Percentiles rank a stretch among this genome's conserved stretches.
phyloP scores from a whole-genome alignment of 2,797 vertebrate species.

The Australoheros facetus region DNA sequence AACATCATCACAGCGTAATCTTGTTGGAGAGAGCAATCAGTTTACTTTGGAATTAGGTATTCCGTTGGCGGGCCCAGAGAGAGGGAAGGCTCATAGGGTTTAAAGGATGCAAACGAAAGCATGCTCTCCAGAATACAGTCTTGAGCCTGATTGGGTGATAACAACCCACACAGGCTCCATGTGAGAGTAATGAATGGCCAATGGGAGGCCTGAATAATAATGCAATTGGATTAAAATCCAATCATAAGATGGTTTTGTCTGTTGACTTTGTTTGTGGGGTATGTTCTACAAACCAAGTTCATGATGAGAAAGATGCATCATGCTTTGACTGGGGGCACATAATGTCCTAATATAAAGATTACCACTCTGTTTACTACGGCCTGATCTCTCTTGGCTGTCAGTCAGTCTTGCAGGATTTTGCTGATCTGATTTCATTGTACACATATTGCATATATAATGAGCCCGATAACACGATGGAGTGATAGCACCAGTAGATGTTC shows the following conservation, averaged over 20 bases:
- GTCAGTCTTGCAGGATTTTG: conserved; percentile 61
- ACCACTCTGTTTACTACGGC: conserved; percentile 71
- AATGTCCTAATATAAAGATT: conserved; percentile 76
- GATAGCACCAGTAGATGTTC: conserved; percentile 40
- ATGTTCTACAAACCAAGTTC: conserved; percentile 76
- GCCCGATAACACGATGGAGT: conserved; percentile 28
- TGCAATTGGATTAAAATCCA: conserved; percentile 83
- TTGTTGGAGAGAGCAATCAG: conserved; percentile 82
- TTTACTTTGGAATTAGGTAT: conserved; percentile 86
- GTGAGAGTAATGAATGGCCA: conserved; percentile 82
- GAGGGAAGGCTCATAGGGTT: conserved; percentile 78
- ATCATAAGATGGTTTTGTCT: conserved; percentile 78
- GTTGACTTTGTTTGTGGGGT: conserved; percentile 82
- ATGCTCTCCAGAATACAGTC: conserved; percentile 80
- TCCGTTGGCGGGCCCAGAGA: conserved; percentile 78
- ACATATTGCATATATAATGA: conserved; percentile 64
- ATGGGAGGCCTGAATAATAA: conserved; percentile 82
- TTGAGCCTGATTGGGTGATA: conserved; percentile 78
- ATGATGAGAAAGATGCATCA: conserved; percentile 74
- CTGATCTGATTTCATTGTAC: conserved; percentile 62
- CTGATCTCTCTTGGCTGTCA: conserved; percentile 63
- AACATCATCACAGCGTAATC: conserved; percentile 82
- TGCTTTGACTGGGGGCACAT: conserved; percentile 69
- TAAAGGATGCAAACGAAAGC: conserved; percentile 82
- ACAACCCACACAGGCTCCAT: conserved; percentile 78